Evolutionary conservation across 2,888 invertebrate species (phyloP).

Genomic region (Aphrophora alni): DNA sequence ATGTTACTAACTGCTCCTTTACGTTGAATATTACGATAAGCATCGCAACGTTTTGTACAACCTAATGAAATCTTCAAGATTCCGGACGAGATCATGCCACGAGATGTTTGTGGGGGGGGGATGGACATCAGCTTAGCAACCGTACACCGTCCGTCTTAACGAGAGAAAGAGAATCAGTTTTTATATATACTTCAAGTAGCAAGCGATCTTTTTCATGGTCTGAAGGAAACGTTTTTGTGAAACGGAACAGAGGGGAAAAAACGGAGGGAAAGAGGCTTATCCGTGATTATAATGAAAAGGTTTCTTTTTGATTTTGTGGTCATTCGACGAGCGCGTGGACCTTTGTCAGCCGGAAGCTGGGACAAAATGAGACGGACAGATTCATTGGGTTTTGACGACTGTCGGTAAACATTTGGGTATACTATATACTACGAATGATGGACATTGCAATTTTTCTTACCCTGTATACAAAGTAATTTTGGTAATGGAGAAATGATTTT

Average conservation of each 20-base stretch:
- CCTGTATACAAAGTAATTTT: no score
- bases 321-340: conserved; percentile 23
- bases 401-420: background rate
- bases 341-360: conserved; percentile 18
- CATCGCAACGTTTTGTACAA: background rate
- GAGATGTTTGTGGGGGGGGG: background rate
- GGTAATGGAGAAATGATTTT: no score
- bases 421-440: background rate
- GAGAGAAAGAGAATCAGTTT: background rate
- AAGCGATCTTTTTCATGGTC: background rate
- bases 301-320: conserved; percentile 36
- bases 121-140: background rate
- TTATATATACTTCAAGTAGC: background rate
- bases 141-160: background rate
- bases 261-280: conserved; percentile 33
- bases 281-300: background rate
- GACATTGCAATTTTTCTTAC: no score
- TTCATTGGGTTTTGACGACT: background rate
- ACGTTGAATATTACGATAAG: no score
- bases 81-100: background rate
- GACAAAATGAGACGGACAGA: background rate
- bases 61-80: background rate
- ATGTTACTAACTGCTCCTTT: no score
- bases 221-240: background rate
- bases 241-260: conserved; percentile 15